phyloP scores from a whole-genome alignment of 2,113 vertebrate genomes.

The Crotophaga sulcirostris region DNA sequence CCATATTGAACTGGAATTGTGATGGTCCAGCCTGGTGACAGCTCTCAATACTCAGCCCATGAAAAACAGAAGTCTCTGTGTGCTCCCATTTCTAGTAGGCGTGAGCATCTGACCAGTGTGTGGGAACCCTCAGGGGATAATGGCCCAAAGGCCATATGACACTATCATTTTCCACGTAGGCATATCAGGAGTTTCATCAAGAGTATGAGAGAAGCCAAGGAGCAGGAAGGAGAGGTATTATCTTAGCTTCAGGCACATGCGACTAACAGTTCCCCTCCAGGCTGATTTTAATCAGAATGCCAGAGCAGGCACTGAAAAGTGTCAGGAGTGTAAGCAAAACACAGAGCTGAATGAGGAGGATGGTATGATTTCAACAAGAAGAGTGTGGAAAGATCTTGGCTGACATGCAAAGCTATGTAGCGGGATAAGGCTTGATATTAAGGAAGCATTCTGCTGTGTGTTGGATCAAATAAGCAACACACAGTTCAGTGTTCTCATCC shows the following conservation, averaged over 20 bases:
- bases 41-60: not conserved
- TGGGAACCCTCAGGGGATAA: not conserved
- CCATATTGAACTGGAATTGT: not conserved
- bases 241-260: not conserved
- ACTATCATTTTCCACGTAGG: not conserved
- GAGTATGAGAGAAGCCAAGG: not conserved
- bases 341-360: not conserved
- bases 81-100: not conserved
- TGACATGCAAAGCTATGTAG: not conserved
- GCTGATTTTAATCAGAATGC: not conserved
- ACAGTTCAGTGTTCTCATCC: not conserved
- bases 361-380: not conserved
- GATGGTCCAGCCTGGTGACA: not conserved
- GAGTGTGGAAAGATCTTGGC: not conserved
- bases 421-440: not conserved
- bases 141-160: not conserved
- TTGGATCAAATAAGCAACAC: not conserved
- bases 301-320: not conserved
- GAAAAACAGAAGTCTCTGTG: not conserved
- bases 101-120: not conserved
- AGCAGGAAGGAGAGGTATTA: not conserved
- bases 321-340: not conserved
- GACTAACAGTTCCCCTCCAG: not conserved
- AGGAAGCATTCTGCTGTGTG: not conserved
- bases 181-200: not conserved